These are phyloP conservation scores for Loriculus beryllinus DNA, from an alignment of 2,797 vertebrate genomes.

Conservation along the genomic window DNA sequence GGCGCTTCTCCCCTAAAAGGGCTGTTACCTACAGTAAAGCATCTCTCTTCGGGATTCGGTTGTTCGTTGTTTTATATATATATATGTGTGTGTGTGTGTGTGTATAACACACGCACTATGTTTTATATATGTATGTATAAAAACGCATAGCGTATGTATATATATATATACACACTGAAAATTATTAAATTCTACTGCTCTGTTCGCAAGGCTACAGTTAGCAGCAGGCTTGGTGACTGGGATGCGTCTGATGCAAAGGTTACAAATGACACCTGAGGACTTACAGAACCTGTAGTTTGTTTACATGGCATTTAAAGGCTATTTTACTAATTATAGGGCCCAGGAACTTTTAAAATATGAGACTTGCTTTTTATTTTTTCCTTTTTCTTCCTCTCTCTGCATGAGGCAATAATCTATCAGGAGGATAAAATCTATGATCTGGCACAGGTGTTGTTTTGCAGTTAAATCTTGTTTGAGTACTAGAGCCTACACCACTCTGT, in stretches of 20 bases:
- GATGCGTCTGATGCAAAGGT: not conserved
- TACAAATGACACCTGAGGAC: not conserved
- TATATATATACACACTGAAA: not conserved
- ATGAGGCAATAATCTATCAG: not conserved
- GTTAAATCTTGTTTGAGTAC: not conserved
- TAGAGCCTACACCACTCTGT: not conserved
- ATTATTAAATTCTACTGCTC: fast-evolving
- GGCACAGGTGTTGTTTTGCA: not conserved
- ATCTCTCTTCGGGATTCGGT: not conserved
- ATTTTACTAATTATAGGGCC: not conserved
- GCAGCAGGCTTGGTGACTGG: not conserved
- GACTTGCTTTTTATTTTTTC: not conserved
- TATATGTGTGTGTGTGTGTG: not conserved
- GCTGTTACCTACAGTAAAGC: not conserved
- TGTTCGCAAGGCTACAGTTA: fast-evolving
- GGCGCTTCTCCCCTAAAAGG: not conserved
- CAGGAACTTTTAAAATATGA: not conserved
- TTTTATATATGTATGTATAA: not conserved
- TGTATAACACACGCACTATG: not conserved
- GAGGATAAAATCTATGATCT: not conserved
- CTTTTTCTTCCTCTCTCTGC: not conserved
- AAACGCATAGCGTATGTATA: not conserved
- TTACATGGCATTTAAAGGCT: not conserved
- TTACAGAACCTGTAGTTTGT: not conserved
- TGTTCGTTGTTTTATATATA: not conserved